A percentile compares a stretch with the other conserved stretches of the same genome.
These are phyloP conservation scores for Tenthredo scrophulariae DNA, from an alignment of 2,888 invertebrate genomes.

Conservation along the genomic window DNA sequence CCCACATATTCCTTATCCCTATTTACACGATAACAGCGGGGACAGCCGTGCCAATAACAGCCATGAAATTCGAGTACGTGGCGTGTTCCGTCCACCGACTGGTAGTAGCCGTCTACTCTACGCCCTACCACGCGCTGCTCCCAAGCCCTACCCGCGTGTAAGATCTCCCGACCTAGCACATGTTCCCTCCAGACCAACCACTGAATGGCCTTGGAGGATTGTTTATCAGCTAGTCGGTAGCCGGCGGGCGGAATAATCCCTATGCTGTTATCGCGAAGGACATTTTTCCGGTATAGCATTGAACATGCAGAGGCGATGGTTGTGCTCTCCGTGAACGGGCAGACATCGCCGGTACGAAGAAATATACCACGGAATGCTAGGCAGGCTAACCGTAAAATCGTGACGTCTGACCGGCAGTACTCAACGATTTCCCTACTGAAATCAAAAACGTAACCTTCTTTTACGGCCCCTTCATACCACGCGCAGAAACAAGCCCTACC, in stretches of 20 bases:
- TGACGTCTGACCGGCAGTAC: too few relatives aligned
- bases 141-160: slow-evolving; percentile 54
- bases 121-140: slow-evolving; percentile 25
- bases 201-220: slow-evolving; percentile 48
- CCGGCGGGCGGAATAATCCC: slow-evolving; percentile 53
- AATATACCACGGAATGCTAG: too few relatives aligned
- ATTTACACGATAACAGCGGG: too few relatives aligned
- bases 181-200: slow-evolving; percentile 55
- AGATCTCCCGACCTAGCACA: slow-evolving; percentile 43
- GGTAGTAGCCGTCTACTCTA: slow-evolving; percentile 54
- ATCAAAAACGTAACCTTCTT: slow-evolving; percentile 63
- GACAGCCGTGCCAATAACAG: slow-evolving; percentile 56
- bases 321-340: too few relatives aligned
- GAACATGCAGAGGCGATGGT: too few relatives aligned
- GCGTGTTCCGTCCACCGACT: neutral
- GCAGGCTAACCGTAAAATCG: too few relatives aligned
- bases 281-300: slow-evolving; percentile 9
- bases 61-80: slow-evolving; percentile 55
- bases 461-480: slow-evolving; percentile 31
- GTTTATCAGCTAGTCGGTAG: slow-evolving; percentile 54
- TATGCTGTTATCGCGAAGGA: slow-evolving; percentile 51
- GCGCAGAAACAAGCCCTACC: slow-evolving; percentile 58
- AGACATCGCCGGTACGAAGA: too few relatives aligned
- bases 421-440: too few relatives aligned
- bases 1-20: too few relatives aligned